Conservation (phyloP, 2,113 vertebrate genomes). For the Pandion haliaetus region DNA sequence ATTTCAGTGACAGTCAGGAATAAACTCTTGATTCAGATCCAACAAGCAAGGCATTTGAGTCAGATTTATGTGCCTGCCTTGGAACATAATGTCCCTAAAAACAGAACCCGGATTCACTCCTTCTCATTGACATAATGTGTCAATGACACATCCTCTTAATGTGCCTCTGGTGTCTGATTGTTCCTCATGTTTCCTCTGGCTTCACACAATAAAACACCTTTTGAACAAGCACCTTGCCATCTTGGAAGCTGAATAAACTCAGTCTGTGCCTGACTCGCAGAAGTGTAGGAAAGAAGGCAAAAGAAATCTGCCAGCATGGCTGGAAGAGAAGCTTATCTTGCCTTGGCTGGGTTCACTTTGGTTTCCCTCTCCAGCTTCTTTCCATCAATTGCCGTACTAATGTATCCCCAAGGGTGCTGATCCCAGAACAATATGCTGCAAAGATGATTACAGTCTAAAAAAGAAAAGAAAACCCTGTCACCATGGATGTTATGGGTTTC, state of each 20-base stretch:
- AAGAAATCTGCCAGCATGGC: neutral
- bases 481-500: conserved; percentile 31
- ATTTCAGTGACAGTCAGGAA: neutral
- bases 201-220: conserved; percentile 29
- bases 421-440: conserved; percentile 43
- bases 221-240: neutral
- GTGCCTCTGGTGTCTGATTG: neutral
- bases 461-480: conserved; percentile 50
- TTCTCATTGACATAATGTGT: neutral
- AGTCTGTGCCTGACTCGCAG: neutral
- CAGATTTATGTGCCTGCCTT: neutral
- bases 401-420: conserved; percentile 4
- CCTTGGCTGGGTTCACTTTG: neutral
- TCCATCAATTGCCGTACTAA: neutral
- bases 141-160: conserved; percentile 7
- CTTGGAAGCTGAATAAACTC: conserved; percentile 14
- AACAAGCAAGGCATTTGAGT: neutral
- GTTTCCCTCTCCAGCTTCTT: conserved; percentile 8
- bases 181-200: neutral
- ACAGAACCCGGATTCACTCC: conserved; percentile 11
- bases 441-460: conserved; percentile 56
- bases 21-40: neutral
- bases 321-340: conserved; percentile 14
- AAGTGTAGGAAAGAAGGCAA: neutral
- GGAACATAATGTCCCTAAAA: conserved; percentile 1